phyloP scores from a whole-genome alignment of 2,113 vertebrate species.

The Orcinus orca region DNA sequence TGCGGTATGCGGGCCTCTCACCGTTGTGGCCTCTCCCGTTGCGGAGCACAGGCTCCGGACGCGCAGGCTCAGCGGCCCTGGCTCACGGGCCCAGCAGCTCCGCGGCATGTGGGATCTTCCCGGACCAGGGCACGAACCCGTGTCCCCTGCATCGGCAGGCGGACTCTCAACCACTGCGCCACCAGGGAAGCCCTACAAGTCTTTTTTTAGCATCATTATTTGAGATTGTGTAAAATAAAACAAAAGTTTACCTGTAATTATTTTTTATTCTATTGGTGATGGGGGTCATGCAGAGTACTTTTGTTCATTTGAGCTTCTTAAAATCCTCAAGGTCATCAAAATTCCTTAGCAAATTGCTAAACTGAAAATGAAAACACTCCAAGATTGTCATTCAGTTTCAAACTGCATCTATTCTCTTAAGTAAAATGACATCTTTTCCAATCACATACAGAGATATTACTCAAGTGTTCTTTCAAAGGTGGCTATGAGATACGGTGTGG shows the following conservation, averaged over 20 bases:
- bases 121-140: too few species aligned
- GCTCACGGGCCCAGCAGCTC: too few species aligned
- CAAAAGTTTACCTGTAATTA: neutral
- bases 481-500: neutral
- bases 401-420: neutral
- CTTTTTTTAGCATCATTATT: conserved; percentile 18
- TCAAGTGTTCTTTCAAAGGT: neutral
- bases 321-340: neutral
- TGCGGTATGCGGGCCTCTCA: too few species aligned
- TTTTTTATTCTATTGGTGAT: conserved; percentile 14
- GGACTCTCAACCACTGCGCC: too few species aligned
- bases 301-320: neutral
- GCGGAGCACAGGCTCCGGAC: too few species aligned
- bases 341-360: conserved; percentile 21
- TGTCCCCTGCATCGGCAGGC: too few species aligned
- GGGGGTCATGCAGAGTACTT: neutral
- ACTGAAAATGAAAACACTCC: neutral
- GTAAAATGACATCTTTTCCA: neutral
- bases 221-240: neutral
- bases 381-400: neutral
- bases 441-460: neutral
- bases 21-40: too few species aligned
- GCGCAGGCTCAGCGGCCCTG: too few species aligned
- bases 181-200: too few species aligned
- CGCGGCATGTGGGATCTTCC: too few species aligned